These are phyloP conservation scores for Scylla paramamosain DNA, from an alignment of 1,140 invertebrate genomes.

Conservation along the genomic window DNA sequence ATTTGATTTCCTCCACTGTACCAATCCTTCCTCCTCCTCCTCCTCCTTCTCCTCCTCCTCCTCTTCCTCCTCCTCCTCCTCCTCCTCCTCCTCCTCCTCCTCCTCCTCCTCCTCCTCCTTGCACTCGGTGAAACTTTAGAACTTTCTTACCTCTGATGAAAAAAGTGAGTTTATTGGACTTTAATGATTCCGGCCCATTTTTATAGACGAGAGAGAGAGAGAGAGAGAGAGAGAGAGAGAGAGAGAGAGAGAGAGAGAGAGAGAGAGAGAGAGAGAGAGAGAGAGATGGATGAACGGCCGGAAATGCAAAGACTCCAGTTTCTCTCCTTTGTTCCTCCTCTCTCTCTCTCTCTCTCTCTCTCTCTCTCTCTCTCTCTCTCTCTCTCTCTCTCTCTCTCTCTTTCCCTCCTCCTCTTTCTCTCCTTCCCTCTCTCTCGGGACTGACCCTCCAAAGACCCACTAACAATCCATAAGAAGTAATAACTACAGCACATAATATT, in stretches of 20 bases:
- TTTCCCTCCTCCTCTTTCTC: constrained; percentile 22
- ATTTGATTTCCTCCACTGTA: not conserved
- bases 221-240: constrained; percentile 16
- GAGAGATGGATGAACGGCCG: not conserved
- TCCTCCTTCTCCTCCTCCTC: constrained; percentile 14
- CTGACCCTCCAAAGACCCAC: not conserved
- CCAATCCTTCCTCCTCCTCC: not conserved
- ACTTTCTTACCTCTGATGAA: constrained; percentile 23
- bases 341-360: too few species aligned
- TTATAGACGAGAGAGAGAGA: constrained; percentile 1
- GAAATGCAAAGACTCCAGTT: not conserved
- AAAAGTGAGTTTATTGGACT: constrained; percentile 47
- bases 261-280: constrained; percentile 47
- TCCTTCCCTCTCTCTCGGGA: not conserved
- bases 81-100: not conserved
- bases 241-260: constrained; percentile 32
- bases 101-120: not conserved
- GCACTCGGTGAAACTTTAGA: not conserved
- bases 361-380: too few species aligned
- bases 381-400: not conserved
- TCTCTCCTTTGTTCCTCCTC: not conserved
- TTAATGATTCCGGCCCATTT: constrained; percentile 34
- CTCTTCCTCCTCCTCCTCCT: not conserved
- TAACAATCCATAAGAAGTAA: not conserved
- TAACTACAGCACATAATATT: not conserved